Base-by-base conservation (phyloP, 1,140 invertebrate genomes). In the Brachystomella parvula region DNA sequence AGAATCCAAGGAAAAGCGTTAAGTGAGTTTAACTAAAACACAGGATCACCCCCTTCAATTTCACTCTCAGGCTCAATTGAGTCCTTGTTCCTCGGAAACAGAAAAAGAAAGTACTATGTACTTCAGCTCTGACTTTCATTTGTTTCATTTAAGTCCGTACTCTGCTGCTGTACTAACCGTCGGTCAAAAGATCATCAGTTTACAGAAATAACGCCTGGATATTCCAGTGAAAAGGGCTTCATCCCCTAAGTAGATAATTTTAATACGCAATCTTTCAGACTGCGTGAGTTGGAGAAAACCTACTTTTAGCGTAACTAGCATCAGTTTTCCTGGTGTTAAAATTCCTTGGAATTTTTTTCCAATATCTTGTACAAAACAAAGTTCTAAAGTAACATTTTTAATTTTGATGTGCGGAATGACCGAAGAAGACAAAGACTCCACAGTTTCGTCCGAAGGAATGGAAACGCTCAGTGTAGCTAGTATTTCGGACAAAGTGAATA, bases 381-480 rank as follows among this genome's bases (percentile, higher is more conserved):
- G 53, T 32, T 31, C 32, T 47, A 61, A 39, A 47, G 61, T 59
- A 61, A 17, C 63, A 47, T 33, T n/a, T n/a, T n/a, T n/a, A n/a
- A n/a, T n/a, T n/a, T 53, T 6, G 68, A 70, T 70, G 71, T 72
- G 71, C 66, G 67, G 67, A 63, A 72, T 72, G 71, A 72, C 58
- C 64, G 70, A 67, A 29, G 68, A 68, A 64, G 59, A 70, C 66
- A 65, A 65, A 67, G 64, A 70, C 64, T 39, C 61, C 62, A 30
- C 61, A 68, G 32, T 56, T 60, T 30, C 61, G 33, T 68, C 58
- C 39, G 12, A 53, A 47, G 26, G 64, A 71, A 59, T 68, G 59
- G 65, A 58, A 47, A 65, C 53, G 49, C 59, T 57, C 26, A 58
- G n/a, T 32, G 28, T 32, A 2, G 63, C 60, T 63, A 47, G 61